These are phyloP conservation scores for Coenonympha glycerion DNA, from an alignment of 2,888 invertebrate genomes.

Conservation along the genomic window DNA sequence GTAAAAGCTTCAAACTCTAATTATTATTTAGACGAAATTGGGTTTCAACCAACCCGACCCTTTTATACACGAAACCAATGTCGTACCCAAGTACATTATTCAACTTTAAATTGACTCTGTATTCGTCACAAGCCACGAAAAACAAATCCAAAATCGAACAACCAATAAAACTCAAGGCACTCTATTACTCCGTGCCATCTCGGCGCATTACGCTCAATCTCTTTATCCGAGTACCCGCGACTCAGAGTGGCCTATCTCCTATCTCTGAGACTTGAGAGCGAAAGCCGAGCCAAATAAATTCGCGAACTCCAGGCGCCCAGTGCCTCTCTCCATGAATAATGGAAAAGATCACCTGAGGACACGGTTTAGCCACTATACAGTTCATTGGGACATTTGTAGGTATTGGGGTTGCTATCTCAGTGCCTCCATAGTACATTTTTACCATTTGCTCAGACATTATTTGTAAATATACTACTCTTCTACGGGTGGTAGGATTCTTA, in stretches of 20 bases:
- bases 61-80: no score
- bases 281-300: constrained; percentile 34
- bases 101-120: neutral
- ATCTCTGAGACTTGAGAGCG: constrained; percentile 25
- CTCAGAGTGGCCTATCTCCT: constrained; percentile 29
- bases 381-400: no score
- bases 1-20: no score
- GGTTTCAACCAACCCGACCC: no score
- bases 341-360: constrained; percentile 53
- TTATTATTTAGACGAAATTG: no score
- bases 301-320: constrained; percentile 29
- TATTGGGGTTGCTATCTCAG: no score
- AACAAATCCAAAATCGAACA: constrained; percentile 17
- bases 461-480: no score
- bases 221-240: constrained; percentile 29
- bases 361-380: neutral
- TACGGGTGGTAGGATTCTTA: no score
- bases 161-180: constrained; percentile 25
- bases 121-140: neutral
- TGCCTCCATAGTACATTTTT: no score
- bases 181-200: constrained; percentile 21
- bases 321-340: constrained; percentile 50
- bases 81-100: no score
- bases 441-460: no score
- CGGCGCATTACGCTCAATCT: constrained; percentile 24